Base-by-base conservation (phyloP, 2,797 vertebrate genomes). In the Mormyrops boulengeri region DNA sequence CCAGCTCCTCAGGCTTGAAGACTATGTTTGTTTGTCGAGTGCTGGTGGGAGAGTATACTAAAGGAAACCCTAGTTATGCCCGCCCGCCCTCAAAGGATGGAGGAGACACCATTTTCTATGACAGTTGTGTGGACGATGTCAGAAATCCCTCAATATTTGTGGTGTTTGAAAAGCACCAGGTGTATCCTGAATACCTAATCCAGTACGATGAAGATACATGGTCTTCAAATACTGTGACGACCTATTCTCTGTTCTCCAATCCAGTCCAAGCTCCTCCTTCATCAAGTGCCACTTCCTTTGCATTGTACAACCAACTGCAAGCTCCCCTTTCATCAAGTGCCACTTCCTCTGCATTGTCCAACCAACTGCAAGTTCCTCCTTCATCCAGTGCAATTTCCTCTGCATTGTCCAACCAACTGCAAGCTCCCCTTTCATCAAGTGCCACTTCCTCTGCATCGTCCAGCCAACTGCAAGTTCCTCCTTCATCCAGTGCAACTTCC, bases 11-110 rank as follows among this genome's bases (percentile, higher is more conserved):
- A 0, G 0, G 60, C 1, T 4, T 17, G 73, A 96, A 92, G 88
- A 92, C 87, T 82, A 97, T 99, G 98, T 99, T 99, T 89, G 69
- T 98, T 88, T 96, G 97, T 2, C 96, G 96, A 3, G 96, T 99
- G 52, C 94, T 99, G 92, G 97, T 97, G 47, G 98, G 98, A 0
- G 92, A 97, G 44, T 98, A 94, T 92, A 95, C 95, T 38, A 90
- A 11, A 44, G 98, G 98, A 2, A 55, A 1, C 0, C 26, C 96
- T 0, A 88, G 91, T 0, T 97, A 95, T 9, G 87, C 91, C 47
- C 92, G 93, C 0, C 94, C 96, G 55, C 96, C 97, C 2, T 87
- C 93, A 0, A 96, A 94, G 92, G 95, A 95, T 0, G 90, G 92
- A 0, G 93, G 94, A 7, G 92, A 93, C 53, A 90, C 92, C 1